Evolutionary conservation across 2,113 vertebrate species (phyloP).

Genomic region (Hypocryptadius cinnamomeus): DNA sequence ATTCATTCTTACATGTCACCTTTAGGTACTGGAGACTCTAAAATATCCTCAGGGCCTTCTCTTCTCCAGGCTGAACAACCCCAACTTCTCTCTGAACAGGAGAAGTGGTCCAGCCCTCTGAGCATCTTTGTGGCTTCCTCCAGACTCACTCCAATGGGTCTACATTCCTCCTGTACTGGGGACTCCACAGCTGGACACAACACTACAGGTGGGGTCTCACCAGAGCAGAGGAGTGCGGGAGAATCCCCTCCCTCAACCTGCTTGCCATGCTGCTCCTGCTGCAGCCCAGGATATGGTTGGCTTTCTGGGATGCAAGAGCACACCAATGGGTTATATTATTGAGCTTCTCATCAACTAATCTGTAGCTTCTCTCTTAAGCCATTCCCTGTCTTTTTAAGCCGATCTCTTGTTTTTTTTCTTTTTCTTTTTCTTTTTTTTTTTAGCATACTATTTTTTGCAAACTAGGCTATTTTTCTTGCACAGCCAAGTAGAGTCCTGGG

Average conservation of each 20-base stretch:
- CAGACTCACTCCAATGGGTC: neutral
- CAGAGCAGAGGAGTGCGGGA: neutral
- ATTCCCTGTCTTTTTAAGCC: neutral
- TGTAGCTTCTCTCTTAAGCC: neutral
- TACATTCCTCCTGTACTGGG: neutral
- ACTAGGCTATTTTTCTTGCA: no score
- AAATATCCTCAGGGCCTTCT: neutral
- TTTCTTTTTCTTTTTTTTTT: fast-evolving
- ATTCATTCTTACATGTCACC: neutral
- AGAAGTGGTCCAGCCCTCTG: neutral
- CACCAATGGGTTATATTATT: no score
- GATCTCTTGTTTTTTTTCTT: neutral
- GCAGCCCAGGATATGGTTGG: neutral
- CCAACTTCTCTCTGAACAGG: neutral
- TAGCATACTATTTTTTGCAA: no score
- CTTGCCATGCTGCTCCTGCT: neutral
- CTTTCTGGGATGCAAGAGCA: neutral
- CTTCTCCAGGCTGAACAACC: neutral
- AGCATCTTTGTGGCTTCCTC: neutral
- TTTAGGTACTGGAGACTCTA: neutral
- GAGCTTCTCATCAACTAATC: neutral
- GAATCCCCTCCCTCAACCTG: neutral
- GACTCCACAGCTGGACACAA: neutral
- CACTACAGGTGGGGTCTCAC: neutral
- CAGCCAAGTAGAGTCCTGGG: no score